These are phyloP conservation scores for Chroicocephalus ridibundus DNA, from an alignment of 2,113 vertebrate species.

Conservation along the genomic window DNA sequence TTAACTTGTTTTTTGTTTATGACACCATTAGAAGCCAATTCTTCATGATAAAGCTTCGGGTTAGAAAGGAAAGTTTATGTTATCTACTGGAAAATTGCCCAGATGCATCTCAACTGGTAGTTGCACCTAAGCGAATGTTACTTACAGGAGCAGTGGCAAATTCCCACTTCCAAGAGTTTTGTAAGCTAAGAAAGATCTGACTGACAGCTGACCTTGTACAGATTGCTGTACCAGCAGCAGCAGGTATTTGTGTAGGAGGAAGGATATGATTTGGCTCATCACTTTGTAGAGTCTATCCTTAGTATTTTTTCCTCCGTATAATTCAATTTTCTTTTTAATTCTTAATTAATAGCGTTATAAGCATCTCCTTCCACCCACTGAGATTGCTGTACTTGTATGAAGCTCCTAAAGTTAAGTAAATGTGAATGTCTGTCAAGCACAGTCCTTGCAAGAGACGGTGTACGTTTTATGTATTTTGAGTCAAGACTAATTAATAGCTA, in stretches of 20 bases:
- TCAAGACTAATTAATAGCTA: slow-evolving; percentile 80
- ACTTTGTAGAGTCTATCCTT: not conserved
- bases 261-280: not conserved
- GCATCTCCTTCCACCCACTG: slow-evolving; percentile 25
- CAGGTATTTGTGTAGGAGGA: slow-evolving; percentile 20
- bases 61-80: not conserved
- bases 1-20: not conserved
- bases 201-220: not conserved
- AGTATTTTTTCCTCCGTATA: not conserved
- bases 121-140: not conserved
- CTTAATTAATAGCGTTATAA: slow-evolving; percentile 53
- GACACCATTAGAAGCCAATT: not conserved
- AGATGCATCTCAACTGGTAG: not conserved
- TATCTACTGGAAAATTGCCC: slow-evolving; percentile 11
- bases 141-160: not conserved
- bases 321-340: not conserved
- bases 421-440: slow-evolving; percentile 72
- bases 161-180: not conserved
- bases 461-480: slow-evolving; percentile 69
- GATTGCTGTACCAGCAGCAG: not conserved
- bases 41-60: not conserved
- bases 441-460: slow-evolving; percentile 55
- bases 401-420: slow-evolving; percentile 70
- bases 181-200: not conserved
- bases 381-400: slow-evolving; percentile 51